Evolutionary conservation across 1,140 invertebrate genomes (phyloP).

Genomic region (Drosophila ficusphila): DNA sequence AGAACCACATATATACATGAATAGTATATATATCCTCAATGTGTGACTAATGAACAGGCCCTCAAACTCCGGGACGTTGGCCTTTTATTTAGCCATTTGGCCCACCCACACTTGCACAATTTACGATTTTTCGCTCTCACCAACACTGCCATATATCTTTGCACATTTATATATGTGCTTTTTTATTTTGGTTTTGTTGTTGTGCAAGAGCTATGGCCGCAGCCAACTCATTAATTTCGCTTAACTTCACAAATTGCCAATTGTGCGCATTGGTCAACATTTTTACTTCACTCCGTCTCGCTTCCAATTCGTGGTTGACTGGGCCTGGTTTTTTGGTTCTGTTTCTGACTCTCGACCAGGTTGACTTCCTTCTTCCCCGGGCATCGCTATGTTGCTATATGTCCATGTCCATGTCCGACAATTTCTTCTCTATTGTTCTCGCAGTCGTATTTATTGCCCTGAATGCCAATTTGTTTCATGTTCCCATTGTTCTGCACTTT

Average conservation of each 20-base stretch:
- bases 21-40: conserved; percentile 19
- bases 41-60: conserved; percentile 73
- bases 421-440: conserved; percentile 73
- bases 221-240: conserved; percentile 77
- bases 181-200: too few relatives aligned
- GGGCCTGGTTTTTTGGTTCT: conserved; percentile 22
- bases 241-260: conserved; percentile 82
- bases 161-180: conserved; percentile 21
- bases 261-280: conserved; percentile 80
- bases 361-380: conserved; percentile 29
- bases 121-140: conserved; percentile 20
- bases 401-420: conserved; percentile 26
- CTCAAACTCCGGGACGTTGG: conserved; percentile 20
- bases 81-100: conserved; percentile 69
- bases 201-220: conserved; percentile 34
- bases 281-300: conserved; percentile 50
- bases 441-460: conserved; percentile 73
- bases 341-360: conserved; percentile 7
- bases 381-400: conserved; percentile 15
- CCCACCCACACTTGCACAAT: conserved; percentile 32
- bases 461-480: conserved; percentile 77
- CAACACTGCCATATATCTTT: conserved; percentile 1
- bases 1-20: conserved; percentile 14
- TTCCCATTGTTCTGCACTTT: conserved; percentile 58
- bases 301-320: conserved; percentile 47